phyloP scores from a whole-genome alignment of 1,140 invertebrate species.

The Solen grandis region DNA sequence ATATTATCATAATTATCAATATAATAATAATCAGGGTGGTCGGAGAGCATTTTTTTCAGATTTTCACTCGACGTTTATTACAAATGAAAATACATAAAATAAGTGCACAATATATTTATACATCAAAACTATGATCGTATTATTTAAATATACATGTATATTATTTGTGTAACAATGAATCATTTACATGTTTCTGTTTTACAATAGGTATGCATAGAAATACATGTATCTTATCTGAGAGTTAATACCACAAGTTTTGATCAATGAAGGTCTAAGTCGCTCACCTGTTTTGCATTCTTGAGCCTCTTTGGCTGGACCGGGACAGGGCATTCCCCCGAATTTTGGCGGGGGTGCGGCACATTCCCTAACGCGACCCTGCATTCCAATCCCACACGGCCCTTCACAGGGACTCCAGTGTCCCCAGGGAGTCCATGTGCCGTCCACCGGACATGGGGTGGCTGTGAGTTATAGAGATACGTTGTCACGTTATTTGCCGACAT shows the following conservation, averaged over 20 bases:
- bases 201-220: no score
- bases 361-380: constrained; percentile 62
- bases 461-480: constrained; percentile 53
- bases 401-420: constrained; percentile 68
- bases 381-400: constrained; percentile 69
- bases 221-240: no score
- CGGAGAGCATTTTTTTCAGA: constrained; percentile 63
- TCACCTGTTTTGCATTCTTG: constrained; percentile 56
- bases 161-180: no score
- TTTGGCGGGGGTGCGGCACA: constrained; percentile 70
- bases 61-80: constrained; percentile 63
- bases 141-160: no score
- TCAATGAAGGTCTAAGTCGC: no score
- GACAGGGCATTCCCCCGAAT: constrained; percentile 67
- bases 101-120: no score
- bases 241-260: no score
- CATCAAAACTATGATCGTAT: no score
- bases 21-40: constrained; percentile 61
- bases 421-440: constrained; percentile 73
- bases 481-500: constrained; percentile 55
- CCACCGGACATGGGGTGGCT: constrained; percentile 53
- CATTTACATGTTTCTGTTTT: no score
- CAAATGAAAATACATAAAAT: no score
- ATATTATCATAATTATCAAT: constrained; percentile 76
- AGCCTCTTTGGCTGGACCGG: constrained; percentile 57